phyloP scores from a whole-genome alignment of 2,888 invertebrate species.

The Torymus texanus region DNA sequence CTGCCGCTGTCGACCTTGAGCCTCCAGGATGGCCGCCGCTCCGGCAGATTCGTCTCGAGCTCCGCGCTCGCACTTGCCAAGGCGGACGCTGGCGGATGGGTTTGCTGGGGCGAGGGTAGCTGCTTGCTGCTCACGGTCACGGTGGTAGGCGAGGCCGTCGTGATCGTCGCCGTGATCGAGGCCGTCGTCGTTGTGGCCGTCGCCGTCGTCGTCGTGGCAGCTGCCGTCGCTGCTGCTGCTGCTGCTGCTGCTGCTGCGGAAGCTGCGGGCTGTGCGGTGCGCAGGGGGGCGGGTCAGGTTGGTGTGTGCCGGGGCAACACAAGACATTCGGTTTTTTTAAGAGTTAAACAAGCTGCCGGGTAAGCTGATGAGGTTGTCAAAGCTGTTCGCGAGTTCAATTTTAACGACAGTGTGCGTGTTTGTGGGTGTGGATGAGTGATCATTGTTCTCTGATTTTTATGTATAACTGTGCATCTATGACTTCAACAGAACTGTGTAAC shows the following conservation, averaged over 20 bases:
- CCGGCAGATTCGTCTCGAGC: constrained; percentile 76
- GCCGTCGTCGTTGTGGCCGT: constrained; percentile 76
- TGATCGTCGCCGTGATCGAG: constrained; percentile 78
- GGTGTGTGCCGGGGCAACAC: too few relatives aligned
- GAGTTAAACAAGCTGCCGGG: too few relatives aligned
- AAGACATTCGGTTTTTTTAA: too few relatives aligned
- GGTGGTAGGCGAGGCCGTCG: constrained; percentile 77
- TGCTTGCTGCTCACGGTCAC: constrained; percentile 75
- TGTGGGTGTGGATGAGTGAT: background rate
- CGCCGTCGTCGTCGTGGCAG: constrained; percentile 71
- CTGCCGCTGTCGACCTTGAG: constrained; percentile 91
- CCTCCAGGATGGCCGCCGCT: constrained; percentile 94
- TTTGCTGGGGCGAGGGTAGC: background rate
- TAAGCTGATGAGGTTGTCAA: too few relatives aligned
- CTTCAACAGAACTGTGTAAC: too few relatives aligned
- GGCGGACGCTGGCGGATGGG: background rate
- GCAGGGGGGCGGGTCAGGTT: too few relatives aligned
- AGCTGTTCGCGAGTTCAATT: too few relatives aligned
- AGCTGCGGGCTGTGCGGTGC: background rate
- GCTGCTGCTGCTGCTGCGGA: background rate
- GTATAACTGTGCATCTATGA: too few relatives aligned
- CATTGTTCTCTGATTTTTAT: too few relatives aligned
- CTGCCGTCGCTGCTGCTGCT: constrained; percentile 6
- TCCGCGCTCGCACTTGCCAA: constrained; percentile 20
- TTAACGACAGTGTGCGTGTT: background rate